Evolutionary conservation across 2,113 vertebrate genomes (phyloP), one percentile per base, ranked within the genome.

Genomic region (Pipra filicauda): DNA sequence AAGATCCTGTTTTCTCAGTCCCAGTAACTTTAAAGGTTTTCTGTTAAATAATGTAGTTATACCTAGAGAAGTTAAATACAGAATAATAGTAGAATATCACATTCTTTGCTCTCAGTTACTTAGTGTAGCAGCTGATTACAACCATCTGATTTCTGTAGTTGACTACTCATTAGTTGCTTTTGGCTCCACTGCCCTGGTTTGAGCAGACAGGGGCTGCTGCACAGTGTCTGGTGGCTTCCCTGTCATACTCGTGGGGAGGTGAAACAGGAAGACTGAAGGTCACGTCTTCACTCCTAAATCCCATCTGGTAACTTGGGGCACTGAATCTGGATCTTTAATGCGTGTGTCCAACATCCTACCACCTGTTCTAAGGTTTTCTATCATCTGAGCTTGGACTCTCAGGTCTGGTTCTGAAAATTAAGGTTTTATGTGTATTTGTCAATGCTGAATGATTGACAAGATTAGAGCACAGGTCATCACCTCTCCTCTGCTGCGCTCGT

Each of bases 291-390:
- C 24, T 76, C 33, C 65, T 52, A 39, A 83, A 52, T 59, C 27
- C 21, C 27, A 6, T 12, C 14, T 46, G 33, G 10, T n/a, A 48
- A 37, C 30, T 18, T 4, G 1, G 27, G 35, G 21, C 46, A 13
- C 15, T 48, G 44, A 55, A 66, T 18, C 31, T 84, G 28, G 1
- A 3, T 52, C 54, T 84, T 67, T 35, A 41, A 51, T 51, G 14
- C 0, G 0, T 54, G 28, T 3, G 5, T 24, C 16, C 58, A 55
- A 18, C 35, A 21, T 51, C 49, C 27, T 64, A 18, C 28, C 18
- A 26, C 48, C 26, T 71, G 26, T 8, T 69, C 11, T 41, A 9
- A 46, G 21, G 30, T 28, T 51, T 12, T 78, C 27, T 18, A 10
- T 51, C 65, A 44, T 23, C 30, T 93, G 54, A 79, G n/a, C 54